Percentiles rank a stretch among this genome's conserved stretches.
These are phyloP conservation scores for Lithosia quadra DNA, from an alignment of 2,888 invertebrate genomes.

Conservation along the genomic window DNA sequence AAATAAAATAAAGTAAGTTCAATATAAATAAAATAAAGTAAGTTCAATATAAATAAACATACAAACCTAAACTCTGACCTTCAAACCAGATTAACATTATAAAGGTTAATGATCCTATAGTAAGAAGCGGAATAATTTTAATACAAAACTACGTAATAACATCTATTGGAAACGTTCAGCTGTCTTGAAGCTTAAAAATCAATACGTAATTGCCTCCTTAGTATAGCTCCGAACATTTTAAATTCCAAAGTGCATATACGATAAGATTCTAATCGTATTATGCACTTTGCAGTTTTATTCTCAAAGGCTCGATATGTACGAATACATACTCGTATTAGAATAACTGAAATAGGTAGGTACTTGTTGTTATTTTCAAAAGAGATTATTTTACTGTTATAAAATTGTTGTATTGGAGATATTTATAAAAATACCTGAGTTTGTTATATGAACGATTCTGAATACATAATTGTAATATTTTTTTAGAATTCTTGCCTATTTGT, in stretches of 20 bases:
- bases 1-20: too few species aligned
- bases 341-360: too few species aligned
- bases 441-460: too few species aligned
- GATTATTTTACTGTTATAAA: too few species aligned
- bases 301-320: neutral
- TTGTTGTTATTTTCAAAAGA: neutral
- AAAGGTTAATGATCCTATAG: neutral
- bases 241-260: too few species aligned
- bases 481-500: too few species aligned
- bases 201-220: neutral
- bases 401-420: too few species aligned
- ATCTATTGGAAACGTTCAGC: neutral
- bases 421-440: too few species aligned
- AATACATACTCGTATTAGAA: neutral
- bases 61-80: neutral
- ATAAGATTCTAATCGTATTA: too few species aligned
- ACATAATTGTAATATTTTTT: too few species aligned
- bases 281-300: neutral
- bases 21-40: too few species aligned
- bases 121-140: neutral
- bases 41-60: too few species aligned
- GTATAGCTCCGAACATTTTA: neutral
- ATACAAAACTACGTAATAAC: neutral
- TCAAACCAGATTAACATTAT: neutral
- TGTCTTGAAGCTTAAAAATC: constrained; percentile 1